Percentiles rank a stretch among this genome's conserved stretches.
Evolutionary conservation across 2,797 vertebrate species (phyloP).

Genomic region (Serranus cabrilla): DNA sequence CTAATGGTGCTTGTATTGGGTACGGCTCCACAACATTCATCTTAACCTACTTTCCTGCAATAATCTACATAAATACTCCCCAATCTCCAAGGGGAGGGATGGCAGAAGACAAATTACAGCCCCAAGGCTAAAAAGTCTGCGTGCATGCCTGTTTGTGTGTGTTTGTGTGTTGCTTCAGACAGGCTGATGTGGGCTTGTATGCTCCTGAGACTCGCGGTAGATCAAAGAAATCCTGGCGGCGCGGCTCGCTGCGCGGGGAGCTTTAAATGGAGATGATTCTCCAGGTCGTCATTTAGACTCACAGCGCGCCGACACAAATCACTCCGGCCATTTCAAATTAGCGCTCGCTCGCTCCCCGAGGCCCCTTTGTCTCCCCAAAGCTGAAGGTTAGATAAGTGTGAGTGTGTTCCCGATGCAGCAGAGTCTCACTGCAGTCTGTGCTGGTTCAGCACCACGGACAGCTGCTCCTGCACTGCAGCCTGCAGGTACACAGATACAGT

Average conservation of each 20-base stretch:
- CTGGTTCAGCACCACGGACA: constrained; percentile 80
- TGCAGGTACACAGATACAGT: not conserved
- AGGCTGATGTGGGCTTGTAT: constrained; percentile 51
- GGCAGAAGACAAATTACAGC: constrained; percentile 80
- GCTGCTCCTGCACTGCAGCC: constrained; percentile 49
- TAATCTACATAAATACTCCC: constrained; percentile 83
- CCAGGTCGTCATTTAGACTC: constrained; percentile 36
- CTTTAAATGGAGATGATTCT: constrained; percentile 47
- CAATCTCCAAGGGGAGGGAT: constrained; percentile 68
- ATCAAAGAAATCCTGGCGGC: constrained; percentile 54
- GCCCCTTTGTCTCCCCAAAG: constrained; percentile 21
- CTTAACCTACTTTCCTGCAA: constrained; percentile 84
- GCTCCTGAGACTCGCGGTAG: constrained; percentile 40
- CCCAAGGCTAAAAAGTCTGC: constrained; percentile 55
- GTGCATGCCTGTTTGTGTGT: constrained; percentile 7
- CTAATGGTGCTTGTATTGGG: constrained; percentile 59
- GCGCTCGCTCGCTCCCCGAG: constrained; percentile 17
- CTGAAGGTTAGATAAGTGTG: constrained; percentile 58
- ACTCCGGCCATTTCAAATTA: constrained; percentile 41
- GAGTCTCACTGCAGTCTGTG: constrained; percentile 35
- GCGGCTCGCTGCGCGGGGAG: not conserved
- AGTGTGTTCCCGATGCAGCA: constrained; percentile 10
- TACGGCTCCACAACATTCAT: constrained; percentile 74
- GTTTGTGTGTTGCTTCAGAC: constrained; percentile 58
- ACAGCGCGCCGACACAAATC: constrained; percentile 46